These are phyloP conservation scores for Celastrina argiolus DNA, from an alignment of 2,888 invertebrate species.

Conservation along the genomic window DNA sequence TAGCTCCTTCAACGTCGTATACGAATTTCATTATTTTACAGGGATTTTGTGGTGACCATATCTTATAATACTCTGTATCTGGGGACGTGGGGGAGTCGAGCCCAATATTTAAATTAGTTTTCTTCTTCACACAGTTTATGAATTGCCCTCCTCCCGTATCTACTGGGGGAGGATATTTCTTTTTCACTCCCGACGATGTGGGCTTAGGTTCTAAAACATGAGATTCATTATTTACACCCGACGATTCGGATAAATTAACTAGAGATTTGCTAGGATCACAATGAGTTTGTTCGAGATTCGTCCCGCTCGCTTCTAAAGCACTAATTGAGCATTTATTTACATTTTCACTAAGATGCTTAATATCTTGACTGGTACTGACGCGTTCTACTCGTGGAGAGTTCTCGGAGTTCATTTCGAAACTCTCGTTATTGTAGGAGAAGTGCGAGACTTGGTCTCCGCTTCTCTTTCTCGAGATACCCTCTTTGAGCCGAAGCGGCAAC, in stretches of 20 bases:
- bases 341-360: constrained; percentile 70
- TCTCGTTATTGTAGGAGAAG: constrained; percentile 71
- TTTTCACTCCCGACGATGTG: constrained; percentile 71
- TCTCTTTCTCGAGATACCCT: constrained; percentile 70
- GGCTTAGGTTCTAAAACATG: constrained; percentile 57
- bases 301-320: constrained; percentile 70
- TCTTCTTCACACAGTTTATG: constrained; percentile 81
- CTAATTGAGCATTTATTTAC: constrained; percentile 78
- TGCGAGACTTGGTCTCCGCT: constrained; percentile 69
- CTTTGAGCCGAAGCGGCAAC: constrained; percentile 75
- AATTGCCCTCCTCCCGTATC: constrained; percentile 69
- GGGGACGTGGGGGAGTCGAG: constrained; percentile 77
- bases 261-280: constrained; percentile 74
- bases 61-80: constrained; percentile 82
- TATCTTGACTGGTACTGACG: constrained; percentile 64
- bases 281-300: constrained; percentile 59
- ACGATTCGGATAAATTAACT: constrained; percentile 66
- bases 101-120: constrained; percentile 74
- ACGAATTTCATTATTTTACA: constrained; percentile 77
- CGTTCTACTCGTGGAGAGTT: constrained; percentile 60
- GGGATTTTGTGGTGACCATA: constrained; percentile 82
- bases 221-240: constrained; percentile 69
- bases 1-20: constrained; percentile 71
- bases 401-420: constrained; percentile 73
- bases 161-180: constrained; percentile 76